Percentiles rank a stretch among this genome's conserved stretches.
These are phyloP conservation scores for Drosophila melanica DNA, from an alignment of 1,140 invertebrate genomes.

Conservation along the genomic window DNA sequence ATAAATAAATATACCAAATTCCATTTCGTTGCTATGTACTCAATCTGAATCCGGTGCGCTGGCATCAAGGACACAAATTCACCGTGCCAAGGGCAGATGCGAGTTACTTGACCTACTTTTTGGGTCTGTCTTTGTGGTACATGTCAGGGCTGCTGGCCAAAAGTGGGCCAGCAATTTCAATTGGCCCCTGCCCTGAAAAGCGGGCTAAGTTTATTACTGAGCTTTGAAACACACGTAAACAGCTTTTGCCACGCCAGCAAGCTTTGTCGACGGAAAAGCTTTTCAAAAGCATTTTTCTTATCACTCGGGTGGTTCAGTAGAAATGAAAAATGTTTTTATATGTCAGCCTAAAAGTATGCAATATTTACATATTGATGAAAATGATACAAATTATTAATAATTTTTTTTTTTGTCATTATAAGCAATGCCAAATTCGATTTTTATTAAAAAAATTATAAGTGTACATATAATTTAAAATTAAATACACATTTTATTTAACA, in stretches of 20 bases:
- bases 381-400: too few species aligned
- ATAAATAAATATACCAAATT: not conserved
- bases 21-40: not conserved
- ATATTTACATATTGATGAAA: not conserved
- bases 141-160: conserved; percentile 38
- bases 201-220: not conserved
- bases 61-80: conserved; percentile 66
- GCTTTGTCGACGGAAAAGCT: not conserved
- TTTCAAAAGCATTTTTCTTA: conserved; percentile 16
- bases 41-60: conserved; percentile 8
- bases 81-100: conserved; percentile 53
- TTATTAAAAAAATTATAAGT: too few species aligned
- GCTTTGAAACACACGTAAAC: conserved; percentile 16
- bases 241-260: not conserved
- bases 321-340: not conserved
- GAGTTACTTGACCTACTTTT: conserved; percentile 62
- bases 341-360: conserved; percentile 27
- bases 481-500: too few species aligned
- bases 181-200: not conserved
- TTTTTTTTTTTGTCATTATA: too few species aligned
- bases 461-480: too few species aligned
- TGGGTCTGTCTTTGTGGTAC: not conserved
- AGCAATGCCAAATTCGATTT: too few species aligned
- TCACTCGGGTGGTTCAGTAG: conserved; percentile 18
- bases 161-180: conserved; percentile 37